Base-by-base conservation (phyloP, 2,797 vertebrate genomes). In the Acropternis orthonyx region DNA sequence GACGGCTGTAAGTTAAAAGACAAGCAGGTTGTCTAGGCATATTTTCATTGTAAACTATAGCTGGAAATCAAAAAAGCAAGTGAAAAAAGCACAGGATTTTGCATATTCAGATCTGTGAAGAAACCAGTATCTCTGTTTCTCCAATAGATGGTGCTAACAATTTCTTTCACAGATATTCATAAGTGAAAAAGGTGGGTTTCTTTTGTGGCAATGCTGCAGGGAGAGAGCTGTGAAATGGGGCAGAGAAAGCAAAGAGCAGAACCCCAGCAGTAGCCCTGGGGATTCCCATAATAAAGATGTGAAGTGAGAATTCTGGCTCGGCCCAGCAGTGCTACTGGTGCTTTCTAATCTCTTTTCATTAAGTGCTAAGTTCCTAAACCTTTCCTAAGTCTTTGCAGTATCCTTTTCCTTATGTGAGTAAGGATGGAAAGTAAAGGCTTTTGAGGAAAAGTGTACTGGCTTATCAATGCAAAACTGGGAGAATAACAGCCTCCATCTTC, bases 101-200 rank as follows among this genome's bases (percentile, higher is more conserved):
- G 28, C 79, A 90, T 92, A 81, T 77, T 86, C 74, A 75, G 74
- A 92, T 80, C 28, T 61, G 30, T 41, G 26, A 88, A 83, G 36
- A 73, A 83, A 49, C 27, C 62, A 76, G 63, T 94, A 46, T 82
- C 73, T 82, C 73, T 24, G 6, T 71, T 93, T 90, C 89, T 85
- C 94, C 94, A 93, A 93, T 61, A 96, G 91, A 93, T 97, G 95
- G 91, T 95, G 96, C 96, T 96, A 83, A 96, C 69, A 96, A 90
- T 92, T 81, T 83, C 67, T 87, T 36, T 71, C 85, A 86, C 61
- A 32, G 71, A 79, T 68, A 84, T 30, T 48, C 4, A 0, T 69
- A 91, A 92, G 66, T 43, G n/a, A 82, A 88, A 83, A 72, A 84
- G 22, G 43, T 73, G 48, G 19, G 22, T 24, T 86, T 61, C 63